Conservation (phyloP, 2,797 vertebrate genomes). For the Microctenopoma steveboyesi region DNA sequence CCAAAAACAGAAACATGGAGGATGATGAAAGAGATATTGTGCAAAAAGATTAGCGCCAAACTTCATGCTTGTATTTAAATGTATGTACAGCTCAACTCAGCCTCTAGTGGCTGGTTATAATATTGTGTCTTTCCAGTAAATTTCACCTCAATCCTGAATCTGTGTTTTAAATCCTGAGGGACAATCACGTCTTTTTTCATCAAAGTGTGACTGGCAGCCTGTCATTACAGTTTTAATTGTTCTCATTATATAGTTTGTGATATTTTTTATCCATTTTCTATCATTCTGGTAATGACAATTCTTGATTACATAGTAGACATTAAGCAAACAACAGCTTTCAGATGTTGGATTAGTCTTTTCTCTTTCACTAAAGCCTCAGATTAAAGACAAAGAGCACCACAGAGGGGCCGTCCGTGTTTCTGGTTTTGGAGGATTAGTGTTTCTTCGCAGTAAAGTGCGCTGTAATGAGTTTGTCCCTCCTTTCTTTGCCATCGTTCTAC, state of each 20-base stretch:
- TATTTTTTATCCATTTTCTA: conserved; percentile 67
- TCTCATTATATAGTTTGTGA: conserved; percentile 54
- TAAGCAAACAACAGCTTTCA: conserved; percentile 74
- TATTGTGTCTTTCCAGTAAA: conserved; percentile 22
- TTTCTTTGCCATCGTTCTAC: conserved; percentile 47
- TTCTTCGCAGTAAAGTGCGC: conserved; percentile 70
- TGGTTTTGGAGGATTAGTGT: conserved; percentile 71
- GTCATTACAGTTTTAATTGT: conserved; percentile 54
- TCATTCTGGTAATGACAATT: conserved; percentile 61
- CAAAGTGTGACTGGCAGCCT: conserved; percentile 50
- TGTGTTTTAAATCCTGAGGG: conserved; percentile 39
- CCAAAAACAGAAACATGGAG: conserved; percentile 17
- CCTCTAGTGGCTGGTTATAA: conserved; percentile 72
- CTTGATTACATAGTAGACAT: conserved; percentile 58
- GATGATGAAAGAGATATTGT: conserved; percentile 13
- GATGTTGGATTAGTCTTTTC: conserved; percentile 68
- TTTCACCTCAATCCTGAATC: conserved; percentile 38
- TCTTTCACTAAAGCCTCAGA: conserved; percentile 58
- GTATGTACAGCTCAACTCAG: conserved; percentile 55
- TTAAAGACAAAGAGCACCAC: conserved; percentile 66
- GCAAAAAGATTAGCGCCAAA: conserved; percentile 24
- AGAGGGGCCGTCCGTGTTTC: conserved; percentile 47
- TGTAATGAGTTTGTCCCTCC: conserved; percentile 59
- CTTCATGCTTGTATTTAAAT: conserved; percentile 27
- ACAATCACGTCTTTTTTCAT: conserved; percentile 26